Conservation (phyloP, 2,888 invertebrate genomes). For the Hyalella azteca region DNA sequence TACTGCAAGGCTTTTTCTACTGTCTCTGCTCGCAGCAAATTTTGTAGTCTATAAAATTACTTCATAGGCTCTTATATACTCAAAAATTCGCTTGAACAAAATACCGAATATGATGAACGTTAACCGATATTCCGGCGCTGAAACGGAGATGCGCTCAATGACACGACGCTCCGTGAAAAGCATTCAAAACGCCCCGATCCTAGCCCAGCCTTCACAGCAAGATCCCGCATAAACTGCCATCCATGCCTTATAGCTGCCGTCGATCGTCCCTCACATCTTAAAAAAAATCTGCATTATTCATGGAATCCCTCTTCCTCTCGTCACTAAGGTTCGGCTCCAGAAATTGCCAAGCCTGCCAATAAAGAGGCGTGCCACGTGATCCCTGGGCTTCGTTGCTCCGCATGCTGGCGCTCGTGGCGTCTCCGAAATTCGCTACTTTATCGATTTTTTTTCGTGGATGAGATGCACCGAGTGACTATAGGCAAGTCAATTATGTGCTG, state of each 20-base stretch:
- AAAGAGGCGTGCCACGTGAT: constrained; percentile 8
- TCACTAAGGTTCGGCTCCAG: constrained; percentile 2
- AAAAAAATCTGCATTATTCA: constrained; percentile 36
- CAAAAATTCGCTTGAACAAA: too few species aligned
- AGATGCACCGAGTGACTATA: neutral
- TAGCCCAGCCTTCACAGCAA: neutral
- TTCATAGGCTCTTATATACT: too few species aligned
- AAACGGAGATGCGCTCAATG: too few species aligned
- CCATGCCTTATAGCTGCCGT: too few species aligned
- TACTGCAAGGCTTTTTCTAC: too few species aligned
- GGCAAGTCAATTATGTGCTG: constrained; percentile 17
- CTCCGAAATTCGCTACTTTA: neutral
- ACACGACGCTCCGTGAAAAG: too few species aligned
- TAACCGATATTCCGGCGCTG: too few species aligned
- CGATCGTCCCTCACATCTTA: constrained; percentile 33
- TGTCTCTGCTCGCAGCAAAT: too few species aligned
- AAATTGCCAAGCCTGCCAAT: constrained; percentile 22
- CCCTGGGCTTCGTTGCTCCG: neutral
- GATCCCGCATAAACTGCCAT: constrained; percentile 12
- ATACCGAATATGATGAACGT: too few species aligned
- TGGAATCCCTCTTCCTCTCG: constrained; percentile 33
- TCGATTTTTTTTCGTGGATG: neutral
- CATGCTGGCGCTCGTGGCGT: neutral
- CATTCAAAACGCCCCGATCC: too few species aligned
- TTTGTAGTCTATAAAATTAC: too few species aligned